These are phyloP conservation scores for Leptopterna dolabrata DNA, from an alignment of 2,888 invertebrate species.

Conservation along the genomic window DNA sequence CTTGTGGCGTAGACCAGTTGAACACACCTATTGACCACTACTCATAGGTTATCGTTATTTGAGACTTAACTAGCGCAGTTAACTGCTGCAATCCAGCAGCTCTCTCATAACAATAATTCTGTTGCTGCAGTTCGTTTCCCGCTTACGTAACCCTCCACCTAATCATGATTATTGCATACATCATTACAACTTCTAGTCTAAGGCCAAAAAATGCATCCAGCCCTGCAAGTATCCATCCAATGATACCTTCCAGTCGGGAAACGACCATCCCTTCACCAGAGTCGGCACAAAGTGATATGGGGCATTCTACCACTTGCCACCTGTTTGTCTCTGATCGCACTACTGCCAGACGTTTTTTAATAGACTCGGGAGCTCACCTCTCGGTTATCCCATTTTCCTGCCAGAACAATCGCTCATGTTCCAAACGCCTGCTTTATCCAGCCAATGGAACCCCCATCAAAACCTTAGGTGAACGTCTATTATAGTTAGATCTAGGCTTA, in stretches of 20 bases:
- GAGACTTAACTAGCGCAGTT: no score
- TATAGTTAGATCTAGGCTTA: neutral
- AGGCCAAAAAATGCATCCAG: no score
- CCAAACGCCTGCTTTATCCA: neutral
- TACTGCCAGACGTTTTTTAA: conserved; percentile 23
- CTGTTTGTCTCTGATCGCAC: neutral
- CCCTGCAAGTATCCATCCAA: neutral
- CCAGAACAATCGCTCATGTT: no score
- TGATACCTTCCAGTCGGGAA: neutral
- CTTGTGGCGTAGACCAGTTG: no score
- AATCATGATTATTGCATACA: no score
- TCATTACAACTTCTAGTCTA: no score
- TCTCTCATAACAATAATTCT: no score
- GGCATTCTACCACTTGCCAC: neutral
- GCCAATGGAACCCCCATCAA: neutral
- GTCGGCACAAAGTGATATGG: neutral
- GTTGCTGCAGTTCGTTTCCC: no score
- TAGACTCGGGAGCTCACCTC: conserved; percentile 10
- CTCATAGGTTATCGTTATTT: no score
- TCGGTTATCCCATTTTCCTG: neutral
- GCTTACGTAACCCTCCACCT: no score
- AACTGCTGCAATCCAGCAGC: no score
- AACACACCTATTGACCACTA: no score
- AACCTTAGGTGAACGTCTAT: neutral
- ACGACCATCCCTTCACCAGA: neutral